phyloP scores from a whole-genome alignment of 2,113 vertebrate genomes.

The Rhinopithecus roxellana region DNA sequence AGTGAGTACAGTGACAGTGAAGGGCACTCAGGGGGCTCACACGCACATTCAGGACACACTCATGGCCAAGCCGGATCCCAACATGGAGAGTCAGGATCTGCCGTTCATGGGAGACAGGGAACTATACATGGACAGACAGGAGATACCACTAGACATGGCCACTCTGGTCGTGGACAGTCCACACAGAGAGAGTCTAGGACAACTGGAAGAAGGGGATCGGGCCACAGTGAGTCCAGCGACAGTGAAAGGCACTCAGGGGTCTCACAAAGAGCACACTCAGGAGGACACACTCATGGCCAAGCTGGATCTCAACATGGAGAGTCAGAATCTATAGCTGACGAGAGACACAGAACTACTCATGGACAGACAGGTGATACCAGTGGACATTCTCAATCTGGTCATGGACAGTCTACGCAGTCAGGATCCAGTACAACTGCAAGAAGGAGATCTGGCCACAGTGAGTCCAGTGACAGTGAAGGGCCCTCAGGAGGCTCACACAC shows the following conservation, averaged over 20 bases:
- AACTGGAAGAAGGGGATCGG: not conserved
- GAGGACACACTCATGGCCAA: not conserved
- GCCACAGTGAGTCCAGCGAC: not conserved
- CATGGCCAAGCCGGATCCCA: rapidly evolving
- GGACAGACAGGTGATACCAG: not conserved
- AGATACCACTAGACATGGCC: not conserved
- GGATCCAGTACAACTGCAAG: not conserved
- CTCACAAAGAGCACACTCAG: not conserved
- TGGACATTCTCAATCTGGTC: not conserved
- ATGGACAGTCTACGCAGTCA: not conserved
- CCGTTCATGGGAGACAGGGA: rapidly evolving
- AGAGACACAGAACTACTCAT: not conserved
- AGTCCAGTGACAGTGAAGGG: too few species aligned
- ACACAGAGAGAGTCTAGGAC: rapidly evolving
- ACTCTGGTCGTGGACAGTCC: rapidly evolving
- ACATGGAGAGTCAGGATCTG: not conserved
- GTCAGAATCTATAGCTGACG: rapidly evolving
- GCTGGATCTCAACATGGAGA: not conserved
- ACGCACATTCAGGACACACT: not conserved
- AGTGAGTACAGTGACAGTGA: not conserved
- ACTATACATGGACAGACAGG: not conserved
- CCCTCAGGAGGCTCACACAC: too few species aligned
- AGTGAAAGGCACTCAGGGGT: rapidly evolving
- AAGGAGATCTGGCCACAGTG: not conserved
- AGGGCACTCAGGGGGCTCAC: rapidly evolving